Evolutionary conservation across 2,113 vertebrate species (phyloP).

Genomic region (Callospermophilus lateralis): DNA sequence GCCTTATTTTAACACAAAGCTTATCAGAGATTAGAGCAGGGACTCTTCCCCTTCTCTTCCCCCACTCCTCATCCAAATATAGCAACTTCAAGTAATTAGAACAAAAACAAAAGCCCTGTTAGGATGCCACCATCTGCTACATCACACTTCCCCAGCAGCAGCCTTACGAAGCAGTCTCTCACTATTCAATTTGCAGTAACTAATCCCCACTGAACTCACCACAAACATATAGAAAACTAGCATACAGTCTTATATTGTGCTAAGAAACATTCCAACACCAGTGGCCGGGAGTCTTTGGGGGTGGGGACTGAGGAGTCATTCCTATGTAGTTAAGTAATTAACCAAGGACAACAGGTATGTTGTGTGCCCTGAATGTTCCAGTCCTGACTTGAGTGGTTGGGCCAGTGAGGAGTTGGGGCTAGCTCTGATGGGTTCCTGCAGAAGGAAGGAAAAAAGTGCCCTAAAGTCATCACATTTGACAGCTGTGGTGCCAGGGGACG

Average conservation of each 20-base stretch:
- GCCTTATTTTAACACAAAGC: background rate
- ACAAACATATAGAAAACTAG: background rate
- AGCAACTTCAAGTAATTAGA: background rate
- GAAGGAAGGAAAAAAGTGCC: background rate
- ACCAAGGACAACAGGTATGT: background rate
- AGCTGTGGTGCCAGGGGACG: accelerated
- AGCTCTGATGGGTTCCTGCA: background rate
- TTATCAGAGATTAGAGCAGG: too few relatives aligned
- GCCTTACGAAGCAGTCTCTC: background rate
- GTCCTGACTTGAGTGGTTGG: background rate
- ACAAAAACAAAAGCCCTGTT: background rate
- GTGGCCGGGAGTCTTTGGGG: background rate
- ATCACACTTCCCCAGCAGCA: accelerated
- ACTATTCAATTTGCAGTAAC: background rate
- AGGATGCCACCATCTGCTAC: background rate
- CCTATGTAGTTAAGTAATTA: too few relatives aligned
- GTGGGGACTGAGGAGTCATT: background rate
- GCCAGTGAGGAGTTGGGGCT: background rate
- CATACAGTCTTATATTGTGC: background rate
- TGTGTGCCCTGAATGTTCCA: background rate
- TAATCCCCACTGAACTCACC: background rate
- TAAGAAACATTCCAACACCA: background rate
- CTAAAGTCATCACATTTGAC: background rate
- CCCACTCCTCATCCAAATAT: background rate
- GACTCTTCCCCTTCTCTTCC: background rate